These are phyloP conservation scores for Galagoides demidoff DNA, from an alignment of 2,797 vertebrate species.

Conservation along the genomic window DNA sequence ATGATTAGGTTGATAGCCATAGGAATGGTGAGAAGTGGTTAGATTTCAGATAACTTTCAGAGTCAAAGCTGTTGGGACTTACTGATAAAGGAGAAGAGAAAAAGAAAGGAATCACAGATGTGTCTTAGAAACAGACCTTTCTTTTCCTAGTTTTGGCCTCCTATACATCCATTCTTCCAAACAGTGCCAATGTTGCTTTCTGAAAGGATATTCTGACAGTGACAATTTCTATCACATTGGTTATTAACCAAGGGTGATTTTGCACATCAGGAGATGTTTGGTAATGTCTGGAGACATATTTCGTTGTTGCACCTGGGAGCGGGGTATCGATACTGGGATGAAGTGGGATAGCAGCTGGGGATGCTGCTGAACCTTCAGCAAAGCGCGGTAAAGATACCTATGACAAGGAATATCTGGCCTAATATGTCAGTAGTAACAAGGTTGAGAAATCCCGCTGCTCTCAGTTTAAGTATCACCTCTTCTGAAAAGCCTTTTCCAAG, in stretches of 20 bases:
- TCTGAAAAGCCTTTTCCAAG: slow-evolving; percentile 17
- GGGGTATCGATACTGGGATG: neutral
- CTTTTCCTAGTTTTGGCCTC: neutral
- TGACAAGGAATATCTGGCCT: neutral
- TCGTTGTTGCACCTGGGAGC: neutral
- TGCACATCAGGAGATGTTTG: neutral
- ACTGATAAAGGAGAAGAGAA: neutral
- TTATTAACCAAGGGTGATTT: neutral
- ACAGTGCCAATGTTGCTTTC: neutral
- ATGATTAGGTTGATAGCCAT: neutral
- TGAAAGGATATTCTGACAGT: neutral
- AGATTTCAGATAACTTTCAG: neutral
- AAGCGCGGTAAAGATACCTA: neutral
- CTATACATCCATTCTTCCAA: neutral
- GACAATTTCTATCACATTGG: neutral
- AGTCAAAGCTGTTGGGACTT: neutral
- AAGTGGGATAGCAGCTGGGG: neutral
- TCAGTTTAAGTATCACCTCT: neutral
- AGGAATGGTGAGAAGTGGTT: neutral
- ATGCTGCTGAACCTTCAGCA: neutral
- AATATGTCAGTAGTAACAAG: neutral
- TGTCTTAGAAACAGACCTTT: neutral
- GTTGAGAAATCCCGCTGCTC: neutral
- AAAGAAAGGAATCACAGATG: neutral
- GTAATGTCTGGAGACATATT: neutral